These are phyloP conservation scores for Intellagama lesueurii DNA, from an alignment of 2,797 vertebrate genomes.

Conservation along the genomic window DNA sequence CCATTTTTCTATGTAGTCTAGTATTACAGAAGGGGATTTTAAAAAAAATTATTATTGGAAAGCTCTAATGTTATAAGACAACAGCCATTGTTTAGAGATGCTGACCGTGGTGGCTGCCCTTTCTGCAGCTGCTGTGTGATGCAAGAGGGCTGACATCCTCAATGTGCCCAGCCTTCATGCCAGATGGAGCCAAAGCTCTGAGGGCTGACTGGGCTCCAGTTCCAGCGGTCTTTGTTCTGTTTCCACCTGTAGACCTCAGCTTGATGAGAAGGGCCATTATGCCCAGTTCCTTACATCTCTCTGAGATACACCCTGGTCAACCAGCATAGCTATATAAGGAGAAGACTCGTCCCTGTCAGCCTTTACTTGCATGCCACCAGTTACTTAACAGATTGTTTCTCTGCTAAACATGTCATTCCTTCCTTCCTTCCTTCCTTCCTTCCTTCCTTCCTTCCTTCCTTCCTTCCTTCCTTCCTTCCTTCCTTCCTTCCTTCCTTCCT, in stretches of 20 bases:
- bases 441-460: not conserved
- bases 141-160: conserved; percentile 99
- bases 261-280: conserved; percentile 98
- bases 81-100: conserved; percentile 86
- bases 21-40: too few relatives aligned
- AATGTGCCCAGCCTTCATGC: conserved; percentile 99
- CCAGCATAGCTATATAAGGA: conserved; percentile 90
- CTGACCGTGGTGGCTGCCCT: conserved; percentile 95
- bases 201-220: conserved; percentile 97
- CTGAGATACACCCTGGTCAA: conserved; percentile 93
- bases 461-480: too few relatives aligned
- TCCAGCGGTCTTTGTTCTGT: conserved; percentile 98
- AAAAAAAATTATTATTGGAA: conserved; percentile 48
- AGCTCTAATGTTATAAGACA: conserved; percentile 86
- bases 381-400: conserved; percentile 97
- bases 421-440: too few relatives aligned
- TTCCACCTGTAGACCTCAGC: conserved; percentile 93
- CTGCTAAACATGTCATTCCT: conserved; percentile 67
- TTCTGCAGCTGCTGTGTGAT: conserved; percentile 97
- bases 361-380: conserved; percentile 98
- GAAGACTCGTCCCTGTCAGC: conserved; percentile 97
- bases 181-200: conserved; percentile 94
- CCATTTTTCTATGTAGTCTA: not conserved
- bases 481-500: not conserved
- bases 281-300: conserved; percentile 96